Evolutionary conservation across 2,113 vertebrate species (phyloP).

Genomic region (Erythrolamprus reginae): DNA sequence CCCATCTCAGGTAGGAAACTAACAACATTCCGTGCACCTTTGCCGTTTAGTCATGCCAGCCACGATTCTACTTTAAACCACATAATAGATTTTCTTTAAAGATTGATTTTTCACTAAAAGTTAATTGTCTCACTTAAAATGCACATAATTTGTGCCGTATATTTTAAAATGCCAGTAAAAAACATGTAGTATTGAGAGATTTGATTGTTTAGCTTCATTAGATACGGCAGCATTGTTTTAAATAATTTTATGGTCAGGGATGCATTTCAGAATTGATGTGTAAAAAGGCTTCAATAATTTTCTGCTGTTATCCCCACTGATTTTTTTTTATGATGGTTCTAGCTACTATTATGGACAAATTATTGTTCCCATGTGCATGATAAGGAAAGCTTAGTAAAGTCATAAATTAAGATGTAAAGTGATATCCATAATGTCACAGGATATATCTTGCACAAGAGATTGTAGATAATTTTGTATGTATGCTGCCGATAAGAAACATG

Average conservation of each 20-base stretch:
- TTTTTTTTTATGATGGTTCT: background rate
- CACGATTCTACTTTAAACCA: slow-evolving; percentile 13
- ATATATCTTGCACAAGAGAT: background rate
- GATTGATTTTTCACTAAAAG: slow-evolving; percentile 11
- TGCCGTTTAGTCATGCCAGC: no score
- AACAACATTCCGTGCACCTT: no score
- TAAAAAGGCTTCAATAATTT: background rate
- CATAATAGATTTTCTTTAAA: background rate
- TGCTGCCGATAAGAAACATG: background rate
- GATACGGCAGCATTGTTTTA: background rate
- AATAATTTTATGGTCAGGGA: background rate
- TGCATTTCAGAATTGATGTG: background rate
- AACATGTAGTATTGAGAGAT: background rate
- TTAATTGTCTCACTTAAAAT: slow-evolving; percentile 1
- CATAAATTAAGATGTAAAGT: background rate
- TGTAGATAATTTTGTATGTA: background rate
- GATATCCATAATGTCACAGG: background rate
- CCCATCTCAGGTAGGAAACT: no score
- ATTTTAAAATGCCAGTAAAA: background rate
- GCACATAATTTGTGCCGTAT: background rate
- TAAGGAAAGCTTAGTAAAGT: background rate
- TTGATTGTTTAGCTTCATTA: slow-evolving; percentile 20
- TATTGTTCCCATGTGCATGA: background rate
- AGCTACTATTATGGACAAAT: background rate
- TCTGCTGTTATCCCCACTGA: background rate